Percentiles rank a stretch among this genome's conserved stretches.
Conservation (phyloP, 2,888 invertebrate species). For the Sphaerophoria taeniata region DNA sequence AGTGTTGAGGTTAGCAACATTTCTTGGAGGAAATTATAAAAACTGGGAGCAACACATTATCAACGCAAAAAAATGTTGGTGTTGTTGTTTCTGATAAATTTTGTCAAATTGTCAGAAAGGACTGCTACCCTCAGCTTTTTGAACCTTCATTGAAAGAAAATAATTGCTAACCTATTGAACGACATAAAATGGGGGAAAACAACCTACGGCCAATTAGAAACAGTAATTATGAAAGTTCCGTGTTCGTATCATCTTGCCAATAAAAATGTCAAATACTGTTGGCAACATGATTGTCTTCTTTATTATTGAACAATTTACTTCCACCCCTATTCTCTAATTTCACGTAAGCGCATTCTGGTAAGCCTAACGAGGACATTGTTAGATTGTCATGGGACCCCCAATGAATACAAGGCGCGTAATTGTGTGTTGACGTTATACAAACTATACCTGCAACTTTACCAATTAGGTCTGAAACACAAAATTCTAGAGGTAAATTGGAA, state of each 20-base stretch:
- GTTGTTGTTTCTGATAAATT: no score
- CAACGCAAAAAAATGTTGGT: no score
- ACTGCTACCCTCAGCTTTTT: no score
- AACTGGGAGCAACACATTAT: no score
- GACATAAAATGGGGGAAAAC: not conserved
- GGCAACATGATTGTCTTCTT: not conserved
- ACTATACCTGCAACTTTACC: conserved; percentile 15
- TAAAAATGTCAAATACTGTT: not conserved
- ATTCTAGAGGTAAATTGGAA: not conserved
- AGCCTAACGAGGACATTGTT: not conserved
- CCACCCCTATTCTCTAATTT: not conserved
- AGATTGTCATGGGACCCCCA: not conserved
- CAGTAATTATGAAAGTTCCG: not conserved
- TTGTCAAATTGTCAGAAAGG: no score
- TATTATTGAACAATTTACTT: not conserved
- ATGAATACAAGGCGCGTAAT: not conserved
- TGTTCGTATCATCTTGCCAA: not conserved
- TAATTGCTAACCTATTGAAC: no score
- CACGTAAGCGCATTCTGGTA: not conserved
- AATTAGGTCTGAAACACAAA: conserved; percentile 1
- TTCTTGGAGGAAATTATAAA: no score
- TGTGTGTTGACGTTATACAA: not conserved
- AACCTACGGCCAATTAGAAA: not conserved
- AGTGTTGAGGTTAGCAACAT: no score
- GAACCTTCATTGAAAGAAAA: no score